Percentiles rank a stretch among this genome's conserved stretches.
Evolutionary conservation across 2,113 vertebrate genomes (phyloP).

Genomic region (Apodemus sylvaticus): DNA sequence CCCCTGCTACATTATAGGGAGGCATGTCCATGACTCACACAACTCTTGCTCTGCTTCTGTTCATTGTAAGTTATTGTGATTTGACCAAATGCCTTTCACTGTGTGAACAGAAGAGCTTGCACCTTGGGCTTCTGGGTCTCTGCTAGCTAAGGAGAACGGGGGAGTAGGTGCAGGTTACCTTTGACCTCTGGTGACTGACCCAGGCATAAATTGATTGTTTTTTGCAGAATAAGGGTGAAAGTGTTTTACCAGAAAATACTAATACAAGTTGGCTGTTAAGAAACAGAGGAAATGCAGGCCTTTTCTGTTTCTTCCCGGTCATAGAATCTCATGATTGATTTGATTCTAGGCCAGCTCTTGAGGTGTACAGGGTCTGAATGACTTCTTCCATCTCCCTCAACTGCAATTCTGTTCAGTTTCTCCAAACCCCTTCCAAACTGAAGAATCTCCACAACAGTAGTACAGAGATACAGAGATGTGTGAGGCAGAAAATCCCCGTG

Average conservation of each 20-base stretch:
- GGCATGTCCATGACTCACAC: fast-evolving
- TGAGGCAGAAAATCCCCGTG: neutral
- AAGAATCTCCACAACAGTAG: neutral
- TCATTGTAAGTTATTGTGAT: neutral
- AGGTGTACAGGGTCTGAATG: neutral
- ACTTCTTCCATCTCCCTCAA: neutral
- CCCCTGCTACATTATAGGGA: neutral
- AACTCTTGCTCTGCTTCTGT: neutral
- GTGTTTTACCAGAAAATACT: neutral
- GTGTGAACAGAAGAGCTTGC: neutral
- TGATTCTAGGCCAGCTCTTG: neutral
- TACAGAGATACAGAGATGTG: neutral
- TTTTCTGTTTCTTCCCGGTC: neutral
- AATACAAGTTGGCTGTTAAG: neutral
- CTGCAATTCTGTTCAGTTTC: neutral
- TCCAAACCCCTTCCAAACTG: neutral
- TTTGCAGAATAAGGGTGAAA: neutral
- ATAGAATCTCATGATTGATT: neutral
- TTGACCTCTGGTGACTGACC: neutral
- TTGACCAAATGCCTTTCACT: neutral
- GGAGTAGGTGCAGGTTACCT: neutral
- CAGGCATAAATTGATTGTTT: neutral
- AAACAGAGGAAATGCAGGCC: neutral
- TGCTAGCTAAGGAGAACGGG: neutral
- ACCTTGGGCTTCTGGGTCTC: neutral